phyloP scores from a whole-genome alignment of 2,113 vertebrate genomes.

The Nothoprocta perdicaria region DNA sequence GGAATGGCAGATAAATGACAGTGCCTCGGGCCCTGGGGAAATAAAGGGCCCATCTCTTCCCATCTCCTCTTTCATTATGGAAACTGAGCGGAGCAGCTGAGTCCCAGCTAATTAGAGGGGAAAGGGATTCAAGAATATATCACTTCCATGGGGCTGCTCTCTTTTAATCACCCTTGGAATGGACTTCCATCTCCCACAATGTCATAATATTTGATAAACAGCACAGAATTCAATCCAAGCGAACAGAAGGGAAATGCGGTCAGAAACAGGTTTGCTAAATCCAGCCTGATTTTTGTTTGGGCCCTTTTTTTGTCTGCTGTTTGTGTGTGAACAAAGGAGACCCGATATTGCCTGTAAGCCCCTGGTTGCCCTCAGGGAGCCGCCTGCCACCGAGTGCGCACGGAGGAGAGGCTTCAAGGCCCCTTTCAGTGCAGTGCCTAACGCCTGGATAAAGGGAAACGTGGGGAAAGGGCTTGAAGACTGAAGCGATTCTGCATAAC shows the following conservation, averaged over 20 bases:
- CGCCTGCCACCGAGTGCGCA: not conserved
- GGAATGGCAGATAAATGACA: slow-evolving; percentile 57
- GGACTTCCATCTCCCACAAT: not conserved
- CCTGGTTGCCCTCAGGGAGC: not conserved
- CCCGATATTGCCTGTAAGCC: not conserved
- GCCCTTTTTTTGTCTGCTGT: not conserved
- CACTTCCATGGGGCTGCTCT: not conserved
- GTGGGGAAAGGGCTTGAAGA: not conserved
- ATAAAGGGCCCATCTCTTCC: slow-evolving; percentile 35
- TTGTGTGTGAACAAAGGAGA: not conserved
- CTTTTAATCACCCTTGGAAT: not conserved
- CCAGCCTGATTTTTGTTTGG: not conserved
- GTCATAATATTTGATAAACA: not conserved
- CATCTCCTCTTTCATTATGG: slow-evolving; percentile 55
- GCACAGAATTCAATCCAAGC: not conserved
- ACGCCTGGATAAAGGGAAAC: not conserved
- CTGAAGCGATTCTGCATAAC: not conserved
- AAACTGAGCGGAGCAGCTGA: slow-evolving; percentile 55
- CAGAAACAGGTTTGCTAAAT: not conserved
- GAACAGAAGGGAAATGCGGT: not conserved
- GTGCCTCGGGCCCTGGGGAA: slow-evolving; percentile 57
- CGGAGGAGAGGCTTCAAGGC: not conserved
- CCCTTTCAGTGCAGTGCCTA: not conserved
- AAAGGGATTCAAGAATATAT: slow-evolving; percentile 3
- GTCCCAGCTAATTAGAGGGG: slow-evolving; percentile 50